Evolutionary conservation across 1,140 invertebrate species (phyloP), one percentile per base, ranked within the genome.

Genomic region (Magallana gigas): DNA sequence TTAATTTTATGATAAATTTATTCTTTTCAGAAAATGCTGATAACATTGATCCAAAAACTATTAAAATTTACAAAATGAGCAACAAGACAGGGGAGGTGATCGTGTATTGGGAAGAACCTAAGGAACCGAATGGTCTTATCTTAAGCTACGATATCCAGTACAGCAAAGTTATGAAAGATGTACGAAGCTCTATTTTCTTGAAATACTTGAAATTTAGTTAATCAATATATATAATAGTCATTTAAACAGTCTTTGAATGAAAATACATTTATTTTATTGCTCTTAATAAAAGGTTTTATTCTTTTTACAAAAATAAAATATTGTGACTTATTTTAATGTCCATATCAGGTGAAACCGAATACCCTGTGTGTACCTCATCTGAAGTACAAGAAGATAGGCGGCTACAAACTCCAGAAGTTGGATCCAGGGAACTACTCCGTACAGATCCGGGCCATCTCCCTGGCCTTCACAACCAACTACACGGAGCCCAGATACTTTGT

Each of bases 381-480:
- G 23, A 90, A 95, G 57, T 96, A 95, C 89, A 89, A 91, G 8
- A 92, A 94, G 59, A 86, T 88, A n/a, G 92, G 92, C n/a, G 93
- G 94, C 11, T 90, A 92, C 58, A 90, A 82, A 36, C 82, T 92
- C 0, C 85, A 91, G 12, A 91, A 91, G n/a, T 88, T 99, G 0
- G 92, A 95, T n/a, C 95, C 97, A 85, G 98, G 98, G 4, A 98
- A 97, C 94, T 99, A 99, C 94, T 97, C 96, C 36, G 91, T 98
- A 14, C 95, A 96, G 84, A 95, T 99, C 0, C 96, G 96, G 59
- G 97, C 98, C 16, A 96, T 96, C 48, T 98, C 98, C 4, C 94
- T 98, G 71, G 97, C 97, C 29, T 97, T 97, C 8, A 95, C 96
- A 83, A 97, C 98, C 11, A 96, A 96, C 80, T 97, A 96, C 88